Percentiles rank a stretch among this genome's conserved stretches.
Conservation (phyloP, 2,797 vertebrate genomes). For the Hoplostethus mediterraneus region DNA sequence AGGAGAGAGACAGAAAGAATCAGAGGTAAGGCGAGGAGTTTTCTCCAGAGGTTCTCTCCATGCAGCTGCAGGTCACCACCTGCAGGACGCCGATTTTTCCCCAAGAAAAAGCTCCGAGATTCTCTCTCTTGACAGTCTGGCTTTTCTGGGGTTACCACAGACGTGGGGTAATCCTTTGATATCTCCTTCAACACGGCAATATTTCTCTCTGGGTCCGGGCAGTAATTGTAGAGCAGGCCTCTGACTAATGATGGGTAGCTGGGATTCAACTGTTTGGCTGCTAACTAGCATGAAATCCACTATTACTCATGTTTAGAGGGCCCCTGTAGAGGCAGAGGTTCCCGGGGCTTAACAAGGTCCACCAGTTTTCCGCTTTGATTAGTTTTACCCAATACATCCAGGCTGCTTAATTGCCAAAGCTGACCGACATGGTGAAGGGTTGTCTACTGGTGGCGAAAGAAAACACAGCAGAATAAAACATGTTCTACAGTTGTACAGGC, state of each 20-base stretch:
- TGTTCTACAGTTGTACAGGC: conserved; percentile 47
- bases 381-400: conserved; percentile 62
- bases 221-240: conserved; percentile 44
- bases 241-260: conserved; percentile 63
- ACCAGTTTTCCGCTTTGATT: conserved; percentile 54
- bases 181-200: conserved; percentile 45
- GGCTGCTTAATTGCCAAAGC: conserved; percentile 58
- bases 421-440: conserved; percentile 51
- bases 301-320: conserved; percentile 74
- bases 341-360: conserved; percentile 46
- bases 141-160: conserved; percentile 33
- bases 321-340: conserved; percentile 49
- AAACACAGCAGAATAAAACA: conserved; percentile 60
- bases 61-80: conserved; percentile 25
- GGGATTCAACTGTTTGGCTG: conserved; percentile 64
- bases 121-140: conserved; percentile 34
- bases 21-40: conserved; percentile 56
- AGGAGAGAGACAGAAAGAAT: conserved; percentile 46
- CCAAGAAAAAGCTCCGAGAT: conserved; percentile 22
- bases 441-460: conserved; percentile 42
- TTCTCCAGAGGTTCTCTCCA: conserved; percentile 28
- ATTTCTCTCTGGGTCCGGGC: conserved; percentile 36
- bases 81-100: conserved; percentile 11
- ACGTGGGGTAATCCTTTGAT: conserved; percentile 48
- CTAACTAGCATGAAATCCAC: conserved; percentile 74